A percentile compares a stretch with the other conserved stretches of the same genome.
Conservation (phyloP, 2,888 invertebrate genomes). For the Polietes domitor region DNA sequence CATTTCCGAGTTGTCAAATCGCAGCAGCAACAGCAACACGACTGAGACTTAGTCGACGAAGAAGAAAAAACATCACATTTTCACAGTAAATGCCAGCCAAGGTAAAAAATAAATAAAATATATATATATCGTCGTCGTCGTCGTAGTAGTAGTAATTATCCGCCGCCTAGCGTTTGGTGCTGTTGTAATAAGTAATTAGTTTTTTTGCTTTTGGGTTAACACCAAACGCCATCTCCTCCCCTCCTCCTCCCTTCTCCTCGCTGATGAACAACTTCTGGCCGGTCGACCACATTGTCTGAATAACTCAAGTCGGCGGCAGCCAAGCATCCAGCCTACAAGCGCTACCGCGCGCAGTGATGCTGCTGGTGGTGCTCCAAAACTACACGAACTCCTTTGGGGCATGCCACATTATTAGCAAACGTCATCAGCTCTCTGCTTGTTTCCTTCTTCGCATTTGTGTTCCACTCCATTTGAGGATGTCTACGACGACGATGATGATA, state of each 20-base stretch:
- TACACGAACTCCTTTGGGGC: slow-evolving; percentile 57
- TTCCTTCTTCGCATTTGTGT: slow-evolving; percentile 8
- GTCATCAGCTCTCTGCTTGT: slow-evolving; percentile 46
- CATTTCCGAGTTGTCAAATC: slow-evolving; percentile 67
- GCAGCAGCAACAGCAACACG: slow-evolving; percentile 23
- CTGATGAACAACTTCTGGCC: not conserved
- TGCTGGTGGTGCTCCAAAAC: not conserved
- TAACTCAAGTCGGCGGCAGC: not conserved
- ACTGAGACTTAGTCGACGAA: slow-evolving; percentile 4
- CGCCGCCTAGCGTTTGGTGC: slow-evolving; percentile 54
- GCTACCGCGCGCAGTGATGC: slow-evolving; percentile 42
- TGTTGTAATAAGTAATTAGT: slow-evolving; percentile 70
- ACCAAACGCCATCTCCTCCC: not conserved
- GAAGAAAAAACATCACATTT: slow-evolving; percentile 40
- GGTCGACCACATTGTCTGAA: not conserved
- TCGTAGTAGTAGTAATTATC: slow-evolving; percentile 67
- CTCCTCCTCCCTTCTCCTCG: not conserved
- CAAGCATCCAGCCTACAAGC: slow-evolving; percentile 44
- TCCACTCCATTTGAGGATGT: not conserved
- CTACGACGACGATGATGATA: not conserved
- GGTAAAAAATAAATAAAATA: slow-evolving; percentile 26
- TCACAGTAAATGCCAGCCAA: slow-evolving; percentile 38
- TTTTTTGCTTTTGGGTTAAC: slow-evolving; percentile 48
- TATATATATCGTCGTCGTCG: slow-evolving; percentile 30
- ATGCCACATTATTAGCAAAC: slow-evolving; percentile 67